Base-by-base conservation (phyloP, 2,888 invertebrate genomes). In the Euzophera pinguis region DNA sequence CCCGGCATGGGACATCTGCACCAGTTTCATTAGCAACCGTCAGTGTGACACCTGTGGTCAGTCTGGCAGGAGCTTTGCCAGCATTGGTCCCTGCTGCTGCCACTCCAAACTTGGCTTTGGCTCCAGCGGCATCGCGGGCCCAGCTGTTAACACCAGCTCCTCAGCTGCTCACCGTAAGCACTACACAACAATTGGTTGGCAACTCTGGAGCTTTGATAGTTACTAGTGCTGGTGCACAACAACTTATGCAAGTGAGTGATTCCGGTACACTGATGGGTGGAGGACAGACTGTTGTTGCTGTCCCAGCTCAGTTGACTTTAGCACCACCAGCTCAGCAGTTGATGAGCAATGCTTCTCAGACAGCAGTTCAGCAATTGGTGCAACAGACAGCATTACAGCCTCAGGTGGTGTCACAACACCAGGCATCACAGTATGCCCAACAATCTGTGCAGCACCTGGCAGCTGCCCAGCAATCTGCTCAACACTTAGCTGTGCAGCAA, bases 171-270 rank as follows among this genome's bases (percentile, higher is more conserved):
- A 86, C 89, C 54, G 90, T 90, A 6, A 90, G 90, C 61, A 90
- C 89, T 49, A 90, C 90, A 54, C 90, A 90, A 61, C 90, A 90
- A 59, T 72, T 90, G 14, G 75, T 90, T 54, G 88, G 89, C 1
- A 90, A 89, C 61, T 90, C 90, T 50, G 90, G 90, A 42, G 78
- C 90, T 10, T 71, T 90, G 17, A 90, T 90, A 61, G 89, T 90
- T 3, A 90, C 90, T 32, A 90, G 90, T 78, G 90, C 90, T 56
- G 90, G 90, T 54, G 89, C 85, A 1, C 90, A 90, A 56, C 90
- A 90, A 65, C 62, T 90, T 4, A 89, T 90, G 90, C 90, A 90
- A 81, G 90, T 90, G 12, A 89, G 90, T 75, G 90, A 90, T 63
- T 90, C 90, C 12, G 89, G 89, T 3, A 88, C 85, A 43, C 65